These are phyloP conservation scores for Pyralis farinalis DNA, from an alignment of 2,888 invertebrate species.

Conservation along the genomic window DNA sequence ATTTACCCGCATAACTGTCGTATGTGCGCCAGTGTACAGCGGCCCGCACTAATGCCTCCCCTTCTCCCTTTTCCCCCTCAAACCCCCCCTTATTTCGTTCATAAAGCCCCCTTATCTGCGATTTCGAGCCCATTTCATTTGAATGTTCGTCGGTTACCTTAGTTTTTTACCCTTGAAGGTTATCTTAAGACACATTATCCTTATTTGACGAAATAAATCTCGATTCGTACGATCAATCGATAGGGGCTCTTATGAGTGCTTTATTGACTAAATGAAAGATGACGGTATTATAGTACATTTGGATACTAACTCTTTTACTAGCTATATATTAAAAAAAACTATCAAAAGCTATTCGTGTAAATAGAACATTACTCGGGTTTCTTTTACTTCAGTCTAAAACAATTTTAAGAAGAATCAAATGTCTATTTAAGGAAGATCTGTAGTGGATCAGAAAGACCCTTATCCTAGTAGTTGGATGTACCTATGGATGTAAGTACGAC, in stretches of 20 bases:
- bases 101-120: conserved; percentile 68
- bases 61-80: conserved; percentile 20
- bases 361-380: no score
- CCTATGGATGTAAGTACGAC: no score
- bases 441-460: no score
- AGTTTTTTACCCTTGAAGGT: conserved; percentile 33
- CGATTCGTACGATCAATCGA: conserved; percentile 2
- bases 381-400: no score
- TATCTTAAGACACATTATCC: conserved; percentile 20
- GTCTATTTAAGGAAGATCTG: no score
- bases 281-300: no score
- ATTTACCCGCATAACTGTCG: conserved; percentile 12
- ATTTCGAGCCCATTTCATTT: conserved; percentile 76
- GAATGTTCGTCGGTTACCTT: conserved; percentile 56
- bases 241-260: background rate
- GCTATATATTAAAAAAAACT: no score
- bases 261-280: background rate
- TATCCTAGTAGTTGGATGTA: no score
- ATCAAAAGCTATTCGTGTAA: no score
- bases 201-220: conserved; percentile 19
- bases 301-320: no score
- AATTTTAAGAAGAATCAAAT: no score
- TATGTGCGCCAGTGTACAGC: conserved; percentile 31
- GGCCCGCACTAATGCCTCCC: conserved; percentile 30
- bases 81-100: conserved; percentile 50